A percentile compares a stretch with the other conserved stretches of the same genome.
Evolutionary conservation across 2,888 invertebrate species (phyloP).

Genomic region (Caenorhabditis sp.): DNA sequence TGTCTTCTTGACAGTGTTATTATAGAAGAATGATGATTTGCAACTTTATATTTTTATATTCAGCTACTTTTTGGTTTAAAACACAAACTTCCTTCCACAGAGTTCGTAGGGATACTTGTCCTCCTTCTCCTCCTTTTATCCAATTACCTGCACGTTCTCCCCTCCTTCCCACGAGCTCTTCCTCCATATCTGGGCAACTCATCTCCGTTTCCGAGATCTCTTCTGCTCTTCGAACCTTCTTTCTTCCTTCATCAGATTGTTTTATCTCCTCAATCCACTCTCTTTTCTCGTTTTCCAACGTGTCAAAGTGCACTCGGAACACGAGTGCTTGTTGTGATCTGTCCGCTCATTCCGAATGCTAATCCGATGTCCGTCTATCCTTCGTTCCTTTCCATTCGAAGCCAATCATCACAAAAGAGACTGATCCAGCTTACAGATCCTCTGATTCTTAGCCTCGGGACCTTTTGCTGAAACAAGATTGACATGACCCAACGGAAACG

Average conservation of each 20-base stretch:
- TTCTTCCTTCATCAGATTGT: conserved; percentile 18
- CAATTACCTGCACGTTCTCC: conserved; percentile 25
- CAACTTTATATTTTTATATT: too few relatives aligned
- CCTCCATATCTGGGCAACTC: conserved; percentile 20
- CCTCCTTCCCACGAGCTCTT: neutral
- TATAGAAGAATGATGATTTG: too few relatives aligned
- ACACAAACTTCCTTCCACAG: neutral
- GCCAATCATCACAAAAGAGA: neutral
- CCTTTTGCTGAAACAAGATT: neutral
- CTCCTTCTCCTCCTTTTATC: neutral
- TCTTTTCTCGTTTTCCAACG: conserved; percentile 16
- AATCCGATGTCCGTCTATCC: conserved; percentile 6
- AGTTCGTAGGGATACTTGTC: too few relatives aligned
- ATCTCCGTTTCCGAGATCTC: conserved; percentile 22
- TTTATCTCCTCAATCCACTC: neutral
- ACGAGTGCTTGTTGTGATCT: conserved; percentile 3
- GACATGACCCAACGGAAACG: neutral
- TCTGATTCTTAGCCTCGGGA: neutral
- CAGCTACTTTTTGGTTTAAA: too few relatives aligned
- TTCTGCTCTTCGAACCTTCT: conserved; percentile 51
- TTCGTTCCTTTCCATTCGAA: neutral
- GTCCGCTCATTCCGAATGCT: conserved; percentile 17
- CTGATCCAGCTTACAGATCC: too few relatives aligned
- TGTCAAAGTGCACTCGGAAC: conserved; percentile 9
- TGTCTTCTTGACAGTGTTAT: too few relatives aligned